These are phyloP conservation scores for Columba livia DNA, from an alignment of 2,113 vertebrate species.

Conservation along the genomic window DNA sequence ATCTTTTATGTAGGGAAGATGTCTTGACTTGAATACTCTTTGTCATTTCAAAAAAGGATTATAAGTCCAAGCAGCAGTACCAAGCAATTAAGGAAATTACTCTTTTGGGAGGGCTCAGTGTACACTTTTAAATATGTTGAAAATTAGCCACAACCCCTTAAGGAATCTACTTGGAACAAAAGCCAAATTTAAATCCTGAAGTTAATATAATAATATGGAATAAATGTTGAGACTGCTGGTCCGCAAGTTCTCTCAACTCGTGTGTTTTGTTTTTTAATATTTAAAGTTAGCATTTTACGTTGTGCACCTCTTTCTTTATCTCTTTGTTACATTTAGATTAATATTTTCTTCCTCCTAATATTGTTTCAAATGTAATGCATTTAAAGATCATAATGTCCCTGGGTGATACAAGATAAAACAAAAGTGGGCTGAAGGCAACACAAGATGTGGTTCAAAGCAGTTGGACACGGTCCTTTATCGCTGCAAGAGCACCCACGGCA, in stretches of 20 bases:
- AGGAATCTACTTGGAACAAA: slow-evolving; percentile 46
- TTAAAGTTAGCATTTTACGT: not conserved
- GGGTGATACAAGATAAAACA: not conserved
- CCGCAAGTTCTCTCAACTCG: not conserved
- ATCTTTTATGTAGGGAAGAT: not conserved
- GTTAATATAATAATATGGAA: slow-evolving; percentile 54
- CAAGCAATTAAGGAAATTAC: slow-evolving; percentile 62
- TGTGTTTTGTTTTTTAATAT: not conserved
- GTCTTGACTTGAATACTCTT: not conserved
- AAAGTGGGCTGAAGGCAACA: not conserved
- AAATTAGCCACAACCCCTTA: slow-evolving; percentile 57
- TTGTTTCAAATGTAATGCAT: not conserved
- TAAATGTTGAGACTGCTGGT: slow-evolving; percentile 10
- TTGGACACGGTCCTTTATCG: not conserved
- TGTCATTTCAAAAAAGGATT: slow-evolving; percentile 47
- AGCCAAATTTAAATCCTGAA: slow-evolving; percentile 46
- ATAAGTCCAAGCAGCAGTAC: slow-evolving; percentile 12
- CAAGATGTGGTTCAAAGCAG: not conserved
- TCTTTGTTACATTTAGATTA: slow-evolving; percentile 13
- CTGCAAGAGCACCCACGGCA: not conserved
- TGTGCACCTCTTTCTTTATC: not conserved
- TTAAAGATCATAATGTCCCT: not conserved
- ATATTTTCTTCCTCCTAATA: not conserved
- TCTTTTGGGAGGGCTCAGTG: slow-evolving; percentile 56
- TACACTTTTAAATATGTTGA: slow-evolving; percentile 36